These are phyloP conservation scores for Syrrhaptes paradoxus DNA, from an alignment of 2,113 vertebrate genomes.

Conservation along the genomic window DNA sequence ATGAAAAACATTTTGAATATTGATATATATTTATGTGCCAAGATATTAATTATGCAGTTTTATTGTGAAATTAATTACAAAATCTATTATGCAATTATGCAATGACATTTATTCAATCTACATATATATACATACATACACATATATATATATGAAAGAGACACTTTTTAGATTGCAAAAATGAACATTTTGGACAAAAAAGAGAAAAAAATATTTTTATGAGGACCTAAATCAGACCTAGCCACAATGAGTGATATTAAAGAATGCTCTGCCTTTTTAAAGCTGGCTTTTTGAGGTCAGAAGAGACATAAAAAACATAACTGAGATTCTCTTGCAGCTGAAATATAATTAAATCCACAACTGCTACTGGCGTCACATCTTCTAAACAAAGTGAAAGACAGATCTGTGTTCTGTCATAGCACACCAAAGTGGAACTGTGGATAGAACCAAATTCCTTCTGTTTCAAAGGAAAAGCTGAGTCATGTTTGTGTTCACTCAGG, in stretches of 20 bases:
- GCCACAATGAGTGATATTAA: not conserved
- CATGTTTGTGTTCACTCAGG: slow-evolving; percentile 16
- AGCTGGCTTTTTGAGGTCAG: not conserved
- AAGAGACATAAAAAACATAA: not conserved
- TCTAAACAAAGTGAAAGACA: slow-evolving; percentile 29
- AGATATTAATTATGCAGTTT: not conserved
- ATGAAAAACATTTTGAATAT: not conserved
- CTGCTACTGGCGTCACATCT: not conserved
- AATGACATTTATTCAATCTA: not conserved
- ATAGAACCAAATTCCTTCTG: not conserved
- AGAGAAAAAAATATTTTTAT: not conserved
- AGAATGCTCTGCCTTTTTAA: not conserved
- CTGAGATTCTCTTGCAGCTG: slow-evolving; percentile 7
- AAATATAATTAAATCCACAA: slow-evolving; percentile 25
- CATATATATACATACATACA: not conserved
- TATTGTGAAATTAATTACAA: not conserved
- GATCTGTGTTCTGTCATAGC: slow-evolving; percentile 1
- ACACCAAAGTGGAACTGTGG: not conserved
- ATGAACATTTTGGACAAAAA: not conserved
- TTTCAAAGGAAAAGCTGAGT: slow-evolving; percentile 47
- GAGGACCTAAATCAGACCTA: not conserved
- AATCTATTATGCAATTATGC: not conserved
- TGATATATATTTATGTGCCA: not conserved
- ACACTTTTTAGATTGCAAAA: not conserved
- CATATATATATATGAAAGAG: not conserved